A percentile compares a stretch with the other conserved stretches of the same genome.
phyloP scores from a whole-genome alignment of 2,797 vertebrate genomes.

The Rhinichthys osculus region DNA sequence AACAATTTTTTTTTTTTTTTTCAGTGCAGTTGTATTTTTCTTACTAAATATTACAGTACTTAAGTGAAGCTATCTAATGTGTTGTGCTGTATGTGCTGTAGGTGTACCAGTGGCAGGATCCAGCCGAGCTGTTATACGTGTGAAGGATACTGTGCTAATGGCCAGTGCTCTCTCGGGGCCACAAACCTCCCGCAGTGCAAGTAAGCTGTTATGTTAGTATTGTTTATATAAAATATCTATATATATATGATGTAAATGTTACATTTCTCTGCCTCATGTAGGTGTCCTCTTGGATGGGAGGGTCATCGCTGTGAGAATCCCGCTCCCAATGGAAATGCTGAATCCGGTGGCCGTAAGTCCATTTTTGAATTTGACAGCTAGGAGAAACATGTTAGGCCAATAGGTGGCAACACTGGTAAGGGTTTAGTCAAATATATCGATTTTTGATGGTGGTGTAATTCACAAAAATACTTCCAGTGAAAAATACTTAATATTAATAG shows the following conservation, averaged over 20 bases:
- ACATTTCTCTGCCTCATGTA: constrained; percentile 60
- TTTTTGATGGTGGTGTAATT: not conserved
- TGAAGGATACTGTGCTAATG: constrained; percentile 87
- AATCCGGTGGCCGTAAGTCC: constrained; percentile 82
- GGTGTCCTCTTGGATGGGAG: constrained; percentile 83
- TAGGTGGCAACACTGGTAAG: not conserved
- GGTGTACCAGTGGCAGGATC: constrained; percentile 84
- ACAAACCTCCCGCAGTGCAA: constrained; percentile 89
- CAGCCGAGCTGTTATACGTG: constrained; percentile 93
- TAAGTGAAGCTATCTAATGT: not conserved
- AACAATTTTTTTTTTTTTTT: not conserved
- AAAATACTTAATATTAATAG: not conserved
- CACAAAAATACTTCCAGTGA: too few relatives aligned
- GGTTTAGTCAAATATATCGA: not conserved
- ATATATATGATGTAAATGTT: not conserved
- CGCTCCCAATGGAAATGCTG: constrained; percentile 52
- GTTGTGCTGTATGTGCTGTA: constrained; percentile 57
- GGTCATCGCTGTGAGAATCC: constrained; percentile 85
- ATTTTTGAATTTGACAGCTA: not conserved
- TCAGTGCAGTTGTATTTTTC: not conserved
- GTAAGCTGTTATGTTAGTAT: constrained; percentile 70
- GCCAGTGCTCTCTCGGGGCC: constrained; percentile 85
- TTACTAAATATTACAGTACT: not conserved
- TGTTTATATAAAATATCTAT: not conserved
- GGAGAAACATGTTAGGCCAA: not conserved